Percentiles rank a stretch among this genome's conserved stretches.
Evolutionary conservation across 2,113 vertebrate species (phyloP).

Genomic region (Chelonoidis abingdonii): DNA sequence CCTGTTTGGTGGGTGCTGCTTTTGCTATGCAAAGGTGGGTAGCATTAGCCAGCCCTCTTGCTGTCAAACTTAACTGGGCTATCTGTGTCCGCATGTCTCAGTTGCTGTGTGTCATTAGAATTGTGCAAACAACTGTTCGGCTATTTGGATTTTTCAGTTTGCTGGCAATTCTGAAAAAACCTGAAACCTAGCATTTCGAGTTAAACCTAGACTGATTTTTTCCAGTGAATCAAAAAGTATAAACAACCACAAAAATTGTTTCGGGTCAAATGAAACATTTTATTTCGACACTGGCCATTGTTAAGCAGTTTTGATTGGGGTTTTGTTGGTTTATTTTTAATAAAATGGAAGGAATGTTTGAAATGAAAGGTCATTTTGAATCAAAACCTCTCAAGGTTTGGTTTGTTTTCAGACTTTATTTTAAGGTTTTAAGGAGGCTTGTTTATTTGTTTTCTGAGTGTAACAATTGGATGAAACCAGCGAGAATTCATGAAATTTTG

Average conservation of each 20-base stretch:
- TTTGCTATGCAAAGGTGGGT: not conserved
- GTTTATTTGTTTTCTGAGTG: not conserved
- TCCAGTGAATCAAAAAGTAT: not conserved
- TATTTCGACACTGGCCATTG: not conserved
- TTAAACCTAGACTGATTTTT: not conserved
- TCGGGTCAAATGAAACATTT: not conserved
- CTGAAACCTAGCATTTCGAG: not conserved
- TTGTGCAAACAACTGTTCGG: not conserved
- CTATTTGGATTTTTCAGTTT: not conserved
- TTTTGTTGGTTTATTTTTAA: not conserved
- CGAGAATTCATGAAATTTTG: not conserved
- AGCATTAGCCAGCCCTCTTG: not conserved
- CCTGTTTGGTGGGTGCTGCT: not conserved
- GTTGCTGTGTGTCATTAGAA: not conserved
- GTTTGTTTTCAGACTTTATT: not conserved
- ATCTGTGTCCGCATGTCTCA: not conserved
- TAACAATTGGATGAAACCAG: not conserved
- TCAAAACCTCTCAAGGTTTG: not conserved
- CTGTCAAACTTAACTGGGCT: not conserved
- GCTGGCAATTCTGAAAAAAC: not conserved
- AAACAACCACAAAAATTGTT: not conserved
- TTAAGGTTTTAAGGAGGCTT: not conserved
- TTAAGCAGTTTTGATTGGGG: not conserved
- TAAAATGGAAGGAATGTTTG: not conserved
- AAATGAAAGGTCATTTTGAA: not conserved